Percentiles rank a stretch among this genome's conserved stretches.
phyloP scores from a whole-genome alignment of 2,888 invertebrate genomes.

The Tipula lateralis region DNA sequence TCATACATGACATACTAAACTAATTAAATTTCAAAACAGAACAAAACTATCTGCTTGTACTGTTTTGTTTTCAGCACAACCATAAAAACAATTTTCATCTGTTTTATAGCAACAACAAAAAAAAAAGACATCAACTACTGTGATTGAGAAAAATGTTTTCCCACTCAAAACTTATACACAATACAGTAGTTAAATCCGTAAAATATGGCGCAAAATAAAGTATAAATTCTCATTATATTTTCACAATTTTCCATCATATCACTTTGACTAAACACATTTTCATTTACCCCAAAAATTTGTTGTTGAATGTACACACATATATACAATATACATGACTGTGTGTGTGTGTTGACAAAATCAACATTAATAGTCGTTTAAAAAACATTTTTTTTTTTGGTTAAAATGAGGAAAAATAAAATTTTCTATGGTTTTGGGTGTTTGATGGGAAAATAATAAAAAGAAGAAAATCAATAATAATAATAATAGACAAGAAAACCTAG shows the following conservation, averaged over 20 bases:
- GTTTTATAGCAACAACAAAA: not conserved
- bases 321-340: not conserved
- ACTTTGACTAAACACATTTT: slow-evolving; percentile 11
- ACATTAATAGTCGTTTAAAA: slow-evolving; percentile 19
- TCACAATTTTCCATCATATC: slow-evolving; percentile 19
- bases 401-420: not conserved
- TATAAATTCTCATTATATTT: not conserved
- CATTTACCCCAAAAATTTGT: not conserved
- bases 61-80: not conserved
- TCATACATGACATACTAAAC: not conserved
- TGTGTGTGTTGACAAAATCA: not conserved
- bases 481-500: not conserved
- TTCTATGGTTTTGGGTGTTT: not conserved
- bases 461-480: not conserved
- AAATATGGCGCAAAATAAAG: not conserved
- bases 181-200: not conserved
- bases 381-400: not conserved
- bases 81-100: not conserved
- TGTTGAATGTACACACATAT: not conserved
- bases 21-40: not conserved
- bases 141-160: not conserved
- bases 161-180: not conserved
- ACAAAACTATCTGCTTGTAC: not conserved
- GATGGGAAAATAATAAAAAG: not conserved
- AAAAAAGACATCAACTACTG: not conserved